These are phyloP conservation scores for Meganola albula DNA, from an alignment of 2,888 invertebrate species.

Conservation along the genomic window DNA sequence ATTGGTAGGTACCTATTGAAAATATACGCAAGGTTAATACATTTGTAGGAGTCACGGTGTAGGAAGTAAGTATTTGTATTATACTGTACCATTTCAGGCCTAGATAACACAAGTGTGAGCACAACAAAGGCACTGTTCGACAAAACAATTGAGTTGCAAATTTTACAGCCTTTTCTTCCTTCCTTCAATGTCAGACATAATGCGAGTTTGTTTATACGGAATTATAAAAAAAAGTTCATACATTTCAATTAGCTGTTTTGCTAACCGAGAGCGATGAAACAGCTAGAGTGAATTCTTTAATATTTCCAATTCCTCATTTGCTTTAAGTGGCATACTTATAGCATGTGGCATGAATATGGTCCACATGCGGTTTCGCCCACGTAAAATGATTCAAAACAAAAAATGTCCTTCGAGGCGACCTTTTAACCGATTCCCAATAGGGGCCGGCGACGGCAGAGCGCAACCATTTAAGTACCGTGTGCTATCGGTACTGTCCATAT, in stretches of 20 bases:
- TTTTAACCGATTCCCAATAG: constrained; percentile 52
- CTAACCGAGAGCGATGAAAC: neutral
- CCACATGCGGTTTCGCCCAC: constrained; percentile 41
- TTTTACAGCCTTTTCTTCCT: constrained; percentile 35
- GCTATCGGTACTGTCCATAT: constrained; percentile 58
- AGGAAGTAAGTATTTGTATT: constrained; percentile 33
- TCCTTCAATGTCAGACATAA: constrained; percentile 28
- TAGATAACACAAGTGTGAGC: constrained; percentile 34
- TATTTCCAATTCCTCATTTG: constrained; percentile 17
- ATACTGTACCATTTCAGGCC: constrained; percentile 28
- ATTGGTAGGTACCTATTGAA: constrained; percentile 38
- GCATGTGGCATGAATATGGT: constrained; percentile 36
- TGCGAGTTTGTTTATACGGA: constrained; percentile 14
- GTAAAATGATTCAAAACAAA: constrained; percentile 54
- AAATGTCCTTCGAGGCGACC: constrained; percentile 66
- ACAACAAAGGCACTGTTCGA: constrained; percentile 26
- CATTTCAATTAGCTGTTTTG: constrained; percentile 6
- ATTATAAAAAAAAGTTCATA: constrained; percentile 10
- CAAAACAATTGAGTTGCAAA: constrained; percentile 36
- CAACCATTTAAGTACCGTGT: constrained; percentile 52
- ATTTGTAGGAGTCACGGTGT: constrained; percentile 46
- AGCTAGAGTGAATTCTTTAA: constrained; percentile 8
- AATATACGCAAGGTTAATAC: constrained; percentile 59
- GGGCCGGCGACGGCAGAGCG: constrained; percentile 31
- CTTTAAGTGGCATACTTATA: constrained; percentile 24